Evolutionary conservation across 2,113 vertebrate species (phyloP), one percentile per base, ranked within the genome.

Genomic region (Hemichromis elongatus): DNA sequence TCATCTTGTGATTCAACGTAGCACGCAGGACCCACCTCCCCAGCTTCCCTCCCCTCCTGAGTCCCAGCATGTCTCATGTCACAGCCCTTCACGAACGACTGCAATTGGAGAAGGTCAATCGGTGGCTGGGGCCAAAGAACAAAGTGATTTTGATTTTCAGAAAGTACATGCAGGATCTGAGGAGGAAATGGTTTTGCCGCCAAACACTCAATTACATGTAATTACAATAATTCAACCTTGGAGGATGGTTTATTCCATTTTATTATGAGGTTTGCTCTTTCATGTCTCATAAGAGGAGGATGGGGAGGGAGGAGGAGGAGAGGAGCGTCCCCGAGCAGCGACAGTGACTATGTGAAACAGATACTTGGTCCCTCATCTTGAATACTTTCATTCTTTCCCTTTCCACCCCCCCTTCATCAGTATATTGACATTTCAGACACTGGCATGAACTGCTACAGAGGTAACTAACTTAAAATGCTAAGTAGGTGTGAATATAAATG

Each of bases 181-280:
- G 89, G 83, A 95, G 94, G 94, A 95, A 95, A 95, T 94, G 92
- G 91, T 90, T 94, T 95, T 94, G 89, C 94, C 89, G 91, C 94
- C 95, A 95, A 95, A 95, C 92, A 95, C 89, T 91, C 94, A 94
- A 96, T 94, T 95, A 94, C 90, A 89, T 7, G 73, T 96, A 94
- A 96, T 96, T 96, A 95, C 93, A 94, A 95, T 93, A 92, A 96
- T 94, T 94, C 90, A 94, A 88, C 94, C 92, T 93, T 92, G 93
- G 94, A 95, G 87, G 90, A 94, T 88, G 90, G 92, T 94, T 95
- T 94, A 94, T 95, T 96, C 91, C 85, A 93, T 94, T 96, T 94
- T 94, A 93, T 95, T 94, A 95, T 92, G 92, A 95, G 87, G 89
- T 92, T 94, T 21, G 79, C 87, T 87, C 94, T 95, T 94, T 95